Evolutionary conservation across 2,797 vertebrate species (phyloP), one percentile per base, ranked within the genome.

Genomic region (Sebastes cheni): DNA sequence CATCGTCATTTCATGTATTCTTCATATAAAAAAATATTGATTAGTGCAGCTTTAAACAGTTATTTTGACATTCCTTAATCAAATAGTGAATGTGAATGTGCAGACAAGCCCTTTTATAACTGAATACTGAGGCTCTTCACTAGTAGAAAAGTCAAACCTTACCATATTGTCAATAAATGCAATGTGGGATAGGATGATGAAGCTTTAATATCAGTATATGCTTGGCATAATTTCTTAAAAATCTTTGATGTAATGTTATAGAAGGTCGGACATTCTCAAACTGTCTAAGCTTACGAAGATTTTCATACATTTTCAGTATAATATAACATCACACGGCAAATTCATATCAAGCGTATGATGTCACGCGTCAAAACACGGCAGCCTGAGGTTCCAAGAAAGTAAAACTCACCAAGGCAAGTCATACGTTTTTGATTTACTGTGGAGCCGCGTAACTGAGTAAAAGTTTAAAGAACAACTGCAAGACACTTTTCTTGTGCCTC

Each of bases 401-500:
- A 55, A 75, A 77, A 50, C 55, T 18, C 34, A 68, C 29, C 23
- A 55, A 29, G 29, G 25, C 5, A 13, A n/a, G 42, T 70, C 62
- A 58, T 5, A 46, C 1, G 7, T 66, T 78, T 75, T 61, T 71
- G 66, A 84, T 86, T 88, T 72, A 90, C 66, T 55, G 34, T 42
- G 36, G 59, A 55, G 27, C 56, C 67, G 46, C 6, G 20, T 56
- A 69, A 34, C 52, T 20, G 54, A 74, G 46, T 71, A 42, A 65
- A 80, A 23, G 20, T 36, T 85, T 72, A 18, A 56, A 76, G 70
- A 78, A 72, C 42, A 25, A 3, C 16, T 60, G 54, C 6, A 13
- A 71, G 25, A 71, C 10, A 8, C 71, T 75, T 81, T 68, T 62
- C 61, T 12, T 79, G 25, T 65, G 64, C 62, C 61, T 84, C 56